Percentiles rank a stretch among this genome's conserved stretches.
Evolutionary conservation across 2,797 vertebrate genomes (phyloP).

Genomic region (Oreochromis grahami): DNA sequence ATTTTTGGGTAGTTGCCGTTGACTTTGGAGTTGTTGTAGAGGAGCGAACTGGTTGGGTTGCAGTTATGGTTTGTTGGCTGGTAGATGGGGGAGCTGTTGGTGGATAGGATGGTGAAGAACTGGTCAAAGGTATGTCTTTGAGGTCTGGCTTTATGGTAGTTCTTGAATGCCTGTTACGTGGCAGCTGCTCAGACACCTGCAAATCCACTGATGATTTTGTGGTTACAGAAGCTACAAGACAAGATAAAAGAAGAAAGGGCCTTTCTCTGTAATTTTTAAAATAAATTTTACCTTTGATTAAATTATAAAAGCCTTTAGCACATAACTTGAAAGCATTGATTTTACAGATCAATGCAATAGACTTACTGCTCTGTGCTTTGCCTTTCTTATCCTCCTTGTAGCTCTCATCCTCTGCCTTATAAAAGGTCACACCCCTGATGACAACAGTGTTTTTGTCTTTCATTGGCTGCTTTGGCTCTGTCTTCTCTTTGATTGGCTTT

Average conservation of each 20-base stretch:
- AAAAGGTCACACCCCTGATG: constrained; percentile 87
- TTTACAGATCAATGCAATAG: not conserved
- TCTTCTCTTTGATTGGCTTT: constrained; percentile 58
- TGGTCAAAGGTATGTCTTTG: not conserved
- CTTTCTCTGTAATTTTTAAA: not conserved
- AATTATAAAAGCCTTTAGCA: not conserved
- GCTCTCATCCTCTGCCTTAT: constrained; percentile 82
- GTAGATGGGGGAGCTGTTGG: constrained; percentile 4
- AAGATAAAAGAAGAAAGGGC: not conserved
- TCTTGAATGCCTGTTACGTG: not conserved
- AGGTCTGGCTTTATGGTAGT: not conserved
- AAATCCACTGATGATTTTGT: constrained; percentile 16
- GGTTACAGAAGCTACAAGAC: not conserved
- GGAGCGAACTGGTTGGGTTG: constrained; percentile 8
- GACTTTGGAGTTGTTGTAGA: not conserved
- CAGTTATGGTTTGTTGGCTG: constrained; percentile 1
- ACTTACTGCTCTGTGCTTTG: constrained; percentile 80
- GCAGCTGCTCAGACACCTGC: constrained; percentile 14
- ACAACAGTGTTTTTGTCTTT: constrained; percentile 64
- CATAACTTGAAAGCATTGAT: not conserved
- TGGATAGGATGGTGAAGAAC: not conserved
- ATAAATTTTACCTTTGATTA: not conserved
- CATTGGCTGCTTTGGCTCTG: constrained; percentile 50
- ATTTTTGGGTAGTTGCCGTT: constrained; percentile 14
- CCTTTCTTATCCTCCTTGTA: constrained; percentile 39